A percentile compares a stretch with the other conserved stretches of the same genome.
Conservation (phyloP, 2,888 invertebrate genomes). For the Lasiommata megera region DNA sequence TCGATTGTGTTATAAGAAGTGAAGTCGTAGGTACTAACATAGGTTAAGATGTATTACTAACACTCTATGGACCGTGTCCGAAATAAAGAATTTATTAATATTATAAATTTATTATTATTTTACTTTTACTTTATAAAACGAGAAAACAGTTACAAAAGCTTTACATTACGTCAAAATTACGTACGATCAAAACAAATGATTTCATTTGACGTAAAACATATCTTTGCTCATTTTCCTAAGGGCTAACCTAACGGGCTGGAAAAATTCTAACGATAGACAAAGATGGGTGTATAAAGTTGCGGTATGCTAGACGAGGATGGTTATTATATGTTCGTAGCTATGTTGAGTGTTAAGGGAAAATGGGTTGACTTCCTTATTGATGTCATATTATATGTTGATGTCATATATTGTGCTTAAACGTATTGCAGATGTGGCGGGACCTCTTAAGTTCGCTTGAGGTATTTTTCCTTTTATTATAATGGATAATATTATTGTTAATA, state of each 20-base stretch:
- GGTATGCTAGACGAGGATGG: constrained; percentile 34
- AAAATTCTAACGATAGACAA: constrained; percentile 48
- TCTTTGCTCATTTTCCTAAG: constrained; percentile 57
- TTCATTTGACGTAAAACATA: constrained; percentile 67
- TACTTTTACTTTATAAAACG: too few species aligned
- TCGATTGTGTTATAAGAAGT: too few species aligned
- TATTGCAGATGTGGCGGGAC: constrained; percentile 48
- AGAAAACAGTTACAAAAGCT: constrained; percentile 13
- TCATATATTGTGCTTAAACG: constrained; percentile 56
- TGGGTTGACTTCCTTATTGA: constrained; percentile 53
- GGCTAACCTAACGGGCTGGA: constrained; percentile 54
- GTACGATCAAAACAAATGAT: constrained; percentile 63
- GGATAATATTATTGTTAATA: constrained; percentile 37
- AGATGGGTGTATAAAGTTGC: constrained; percentile 28
- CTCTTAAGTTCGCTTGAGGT: constrained; percentile 38
- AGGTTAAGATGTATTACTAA: too few species aligned
- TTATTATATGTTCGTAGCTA: constrained; percentile 26
- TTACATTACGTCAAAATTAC: constrained; percentile 41
- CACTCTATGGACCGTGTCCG: too few species aligned
- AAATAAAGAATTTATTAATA: too few species aligned
- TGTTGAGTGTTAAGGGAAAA: constrained; percentile 38
- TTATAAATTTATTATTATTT: too few species aligned
- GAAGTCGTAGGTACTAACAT: too few species aligned
- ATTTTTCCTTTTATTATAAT: constrained; percentile 28
- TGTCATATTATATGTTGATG: constrained; percentile 59